A percentile compares a stretch with the other conserved stretches of the same genome.
These are phyloP conservation scores for Plecturocebus donacophilus DNA, from an alignment of 2,113 vertebrate species.

Conservation along the genomic window DNA sequence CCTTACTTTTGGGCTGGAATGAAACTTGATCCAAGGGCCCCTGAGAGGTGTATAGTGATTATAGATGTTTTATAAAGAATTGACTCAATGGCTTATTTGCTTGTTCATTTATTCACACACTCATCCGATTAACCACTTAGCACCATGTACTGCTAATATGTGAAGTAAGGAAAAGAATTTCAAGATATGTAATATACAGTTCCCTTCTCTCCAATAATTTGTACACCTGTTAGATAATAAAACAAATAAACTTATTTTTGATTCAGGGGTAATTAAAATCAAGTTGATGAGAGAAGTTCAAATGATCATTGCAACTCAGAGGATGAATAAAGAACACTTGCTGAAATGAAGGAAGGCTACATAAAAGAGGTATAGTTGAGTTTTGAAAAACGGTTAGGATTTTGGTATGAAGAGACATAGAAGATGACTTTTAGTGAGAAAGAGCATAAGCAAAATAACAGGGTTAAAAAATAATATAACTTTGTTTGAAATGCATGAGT, in stretches of 20 bases:
- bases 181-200: not conserved
- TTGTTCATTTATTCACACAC: not conserved
- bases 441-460: not conserved
- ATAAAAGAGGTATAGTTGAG: not conserved
- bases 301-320: not conserved
- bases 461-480: not conserved
- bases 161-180: not conserved
- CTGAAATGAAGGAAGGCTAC: not conserved
- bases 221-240: not conserved
- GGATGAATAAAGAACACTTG: not conserved
- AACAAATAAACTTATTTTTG: not conserved
- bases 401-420: not conserved
- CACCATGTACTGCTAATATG: not conserved
- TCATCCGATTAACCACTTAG: not conserved
- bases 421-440: slow-evolving; percentile 11
- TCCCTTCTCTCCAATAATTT: not conserved
- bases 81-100: not conserved
- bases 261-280: not conserved
- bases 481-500: not conserved
- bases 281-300: not conserved
- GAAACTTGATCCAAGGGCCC: not conserved
- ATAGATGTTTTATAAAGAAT: not conserved
- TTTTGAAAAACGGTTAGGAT: slow-evolving; percentile 18
- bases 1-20: not conserved
- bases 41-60: not conserved